A percentile compares a stretch with the other conserved stretches of the same genome.
These are phyloP conservation scores for Raja brachyura DNA, from an alignment of 2,113 vertebrate genomes.

Conservation along the genomic window DNA sequence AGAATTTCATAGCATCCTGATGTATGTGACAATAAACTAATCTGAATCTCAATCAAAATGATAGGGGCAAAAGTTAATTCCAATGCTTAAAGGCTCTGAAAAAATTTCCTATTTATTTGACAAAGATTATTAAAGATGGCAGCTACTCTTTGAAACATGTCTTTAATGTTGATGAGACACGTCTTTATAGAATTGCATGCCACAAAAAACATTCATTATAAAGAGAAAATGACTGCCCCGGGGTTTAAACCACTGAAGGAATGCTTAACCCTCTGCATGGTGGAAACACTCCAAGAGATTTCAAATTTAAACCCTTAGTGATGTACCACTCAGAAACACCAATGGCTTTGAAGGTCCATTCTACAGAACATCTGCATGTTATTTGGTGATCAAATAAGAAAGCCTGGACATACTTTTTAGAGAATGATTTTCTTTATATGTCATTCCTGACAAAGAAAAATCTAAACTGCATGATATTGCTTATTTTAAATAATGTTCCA, in stretches of 20 bases:
- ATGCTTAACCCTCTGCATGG: slow-evolving; percentile 40
- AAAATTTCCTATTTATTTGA: neutral
- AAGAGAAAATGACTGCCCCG: slow-evolving; percentile 3
- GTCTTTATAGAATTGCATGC: slow-evolving; percentile 44
- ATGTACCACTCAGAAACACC: slow-evolving; percentile 37
- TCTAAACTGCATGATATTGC: slow-evolving; percentile 26
- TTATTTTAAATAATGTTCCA: slow-evolving; percentile 37
- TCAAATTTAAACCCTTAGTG: slow-evolving; percentile 33
- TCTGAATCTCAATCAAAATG: slow-evolving; percentile 12
- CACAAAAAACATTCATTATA: slow-evolving; percentile 38
- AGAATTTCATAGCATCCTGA: no score
- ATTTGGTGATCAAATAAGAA: no score
- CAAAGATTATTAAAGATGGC: slow-evolving; percentile 37
- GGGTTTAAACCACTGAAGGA: slow-evolving; percentile 38
- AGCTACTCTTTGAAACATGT: slow-evolving; percentile 30
- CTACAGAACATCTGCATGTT: no score
- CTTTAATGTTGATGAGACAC: slow-evolving; percentile 43
- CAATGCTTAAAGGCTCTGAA: neutral
- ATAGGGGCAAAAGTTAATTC: neutral
- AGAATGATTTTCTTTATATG: slow-evolving; percentile 27
- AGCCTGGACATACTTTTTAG: slow-evolving; percentile 27
- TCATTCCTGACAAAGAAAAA: neutral
- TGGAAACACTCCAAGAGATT: slow-evolving; percentile 38
- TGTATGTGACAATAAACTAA: no score
- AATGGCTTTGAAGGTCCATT: no score